Percentiles rank a stretch among this genome's conserved stretches.
Evolutionary conservation across 2,797 vertebrate genomes (phyloP).

Genomic region (Characodon lateralis): DNA sequence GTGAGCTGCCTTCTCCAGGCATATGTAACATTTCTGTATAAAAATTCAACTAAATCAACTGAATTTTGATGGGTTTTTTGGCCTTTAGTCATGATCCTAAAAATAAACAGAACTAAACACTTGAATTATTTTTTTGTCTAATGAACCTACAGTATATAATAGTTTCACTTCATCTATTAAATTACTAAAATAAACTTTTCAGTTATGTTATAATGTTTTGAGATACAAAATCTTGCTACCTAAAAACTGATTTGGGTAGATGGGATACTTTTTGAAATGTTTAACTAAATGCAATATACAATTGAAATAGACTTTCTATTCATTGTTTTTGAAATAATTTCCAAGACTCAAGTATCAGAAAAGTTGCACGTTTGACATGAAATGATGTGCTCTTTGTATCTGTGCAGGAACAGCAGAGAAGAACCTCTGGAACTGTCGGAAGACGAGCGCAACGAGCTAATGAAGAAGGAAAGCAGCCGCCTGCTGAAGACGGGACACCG

Average conservation of each 20-base stretch:
- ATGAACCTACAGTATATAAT: too few species aligned
- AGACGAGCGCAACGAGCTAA: slow-evolving; percentile 94
- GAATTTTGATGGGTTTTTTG: too few species aligned
- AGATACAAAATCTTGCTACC: not conserved
- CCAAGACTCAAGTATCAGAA: not conserved
- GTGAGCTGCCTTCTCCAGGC: too few species aligned
- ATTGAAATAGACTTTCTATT: not conserved
- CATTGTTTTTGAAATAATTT: not conserved
- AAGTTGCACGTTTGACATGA: not conserved
- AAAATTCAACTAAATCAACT: too few species aligned
- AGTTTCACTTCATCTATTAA: too few species aligned
- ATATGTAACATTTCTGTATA: too few species aligned
- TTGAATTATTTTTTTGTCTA: too few species aligned
- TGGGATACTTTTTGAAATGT: not conserved
- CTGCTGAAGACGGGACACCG: slow-evolving; percentile 97
- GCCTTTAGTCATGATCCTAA: too few species aligned
- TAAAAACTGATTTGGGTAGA: not conserved
- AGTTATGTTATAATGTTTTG: not conserved
- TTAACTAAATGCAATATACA: not conserved
- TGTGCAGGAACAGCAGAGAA: slow-evolving; percentile 90
- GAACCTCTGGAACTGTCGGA: slow-evolving; percentile 93
- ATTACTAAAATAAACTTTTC: too few species aligned
- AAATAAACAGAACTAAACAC: too few species aligned
- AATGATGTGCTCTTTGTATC: not conserved
- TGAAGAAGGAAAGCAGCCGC: slow-evolving; percentile 99